Base-by-base conservation (phyloP, 1,140 invertebrate species). In the Tetraneura akinire region DNA sequence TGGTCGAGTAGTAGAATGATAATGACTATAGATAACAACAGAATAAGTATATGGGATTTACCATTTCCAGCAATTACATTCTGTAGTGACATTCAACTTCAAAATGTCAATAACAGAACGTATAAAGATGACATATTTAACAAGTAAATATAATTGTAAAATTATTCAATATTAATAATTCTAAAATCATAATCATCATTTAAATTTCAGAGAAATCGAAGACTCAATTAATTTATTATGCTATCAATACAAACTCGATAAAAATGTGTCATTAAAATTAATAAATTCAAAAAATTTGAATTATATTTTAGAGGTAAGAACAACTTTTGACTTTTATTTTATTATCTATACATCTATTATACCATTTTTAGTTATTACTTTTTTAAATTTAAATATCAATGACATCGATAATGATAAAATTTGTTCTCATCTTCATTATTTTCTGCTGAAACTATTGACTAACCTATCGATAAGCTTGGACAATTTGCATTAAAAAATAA, bases 61-160 rank as follows among this genome's bases (percentile, higher is more conserved):
- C 82, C 82, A 0, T 83, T 82, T 78, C 82, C 82, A 13, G 82
- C 82, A 5, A 80, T 83, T n/a, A 83, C 82, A 8, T 78, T 83
- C 23, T 83, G 82, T 53, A 82, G 82, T 29, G 82, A 83, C 55
- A 23, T 66, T 78, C 80, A 81, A 37, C 68, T 81, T 42, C 74
- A 62, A 62, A 26, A 78, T 29, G 21, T 78, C 9, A 16, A 62
- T 3, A 42, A 78, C 5, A 62, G 55, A 29, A 14, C 74, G 4
- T 1, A 23, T 6, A 42, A 26, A 60, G 9, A 78, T 18, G 23
- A 62, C 5, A 3, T 5, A 2, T 57, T 57, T 29, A 51, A 76
- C 53, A 76, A 57, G 71, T 76, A 76, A 29, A 8, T 37, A 37
- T 71, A 29, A 10, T 51, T n/a, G n/a, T n/a, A n/a, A 29, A 23